Evolutionary conservation across 2,888 invertebrate genomes (phyloP).

Genomic region (Pachycephus smyrnensis): DNA sequence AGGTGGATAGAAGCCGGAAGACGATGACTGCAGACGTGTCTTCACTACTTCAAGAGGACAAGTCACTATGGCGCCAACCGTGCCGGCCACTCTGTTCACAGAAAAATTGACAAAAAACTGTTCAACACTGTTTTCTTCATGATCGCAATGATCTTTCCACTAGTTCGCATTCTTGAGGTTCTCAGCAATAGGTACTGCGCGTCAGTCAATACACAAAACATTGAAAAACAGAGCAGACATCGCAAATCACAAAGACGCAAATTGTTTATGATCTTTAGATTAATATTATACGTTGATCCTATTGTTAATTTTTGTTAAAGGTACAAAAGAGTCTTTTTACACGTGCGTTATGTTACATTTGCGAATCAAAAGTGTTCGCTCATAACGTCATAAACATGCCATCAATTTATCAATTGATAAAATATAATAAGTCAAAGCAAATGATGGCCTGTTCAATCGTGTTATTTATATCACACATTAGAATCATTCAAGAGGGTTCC

Average conservation of each 20-base stretch:
- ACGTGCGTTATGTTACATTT: neutral
- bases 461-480: neutral
- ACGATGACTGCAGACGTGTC: slow-evolving; percentile 95
- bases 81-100: slow-evolving; percentile 87
- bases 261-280: too few species aligned
- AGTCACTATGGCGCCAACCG: slow-evolving; percentile 95
- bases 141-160: neutral
- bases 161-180: neutral
- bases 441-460: neutral
- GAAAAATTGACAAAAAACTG: neutral
- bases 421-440: neutral
- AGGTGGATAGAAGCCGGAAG: slow-evolving; percentile 71
- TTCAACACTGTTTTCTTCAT: neutral
- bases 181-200: too few species aligned
- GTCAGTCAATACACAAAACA: too few species aligned
- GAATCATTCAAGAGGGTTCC: neutral
- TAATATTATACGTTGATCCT: neutral
- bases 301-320: neutral
- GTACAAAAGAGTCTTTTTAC: neutral
- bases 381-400: neutral
- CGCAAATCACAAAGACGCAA: too few species aligned
- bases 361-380: neutral
- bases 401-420: neutral
- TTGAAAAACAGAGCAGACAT: too few species aligned
- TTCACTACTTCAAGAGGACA: slow-evolving; percentile 99